These are phyloP conservation scores for Papilio dardanus DNA, from an alignment of 1,140 invertebrate genomes.

Conservation along the genomic window DNA sequence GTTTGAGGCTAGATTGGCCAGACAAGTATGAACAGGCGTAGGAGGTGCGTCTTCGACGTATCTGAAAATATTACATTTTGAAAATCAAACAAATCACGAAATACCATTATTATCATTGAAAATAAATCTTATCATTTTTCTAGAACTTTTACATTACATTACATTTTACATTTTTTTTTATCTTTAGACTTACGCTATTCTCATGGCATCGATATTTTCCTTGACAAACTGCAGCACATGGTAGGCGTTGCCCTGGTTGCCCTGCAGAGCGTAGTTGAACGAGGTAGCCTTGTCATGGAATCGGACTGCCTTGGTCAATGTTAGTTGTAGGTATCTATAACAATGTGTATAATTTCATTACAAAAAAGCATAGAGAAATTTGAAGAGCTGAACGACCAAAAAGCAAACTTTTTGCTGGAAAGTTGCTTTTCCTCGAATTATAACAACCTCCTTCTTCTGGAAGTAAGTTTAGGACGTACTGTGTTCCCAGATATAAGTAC, in stretches of 20 bases:
- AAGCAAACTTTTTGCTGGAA: not conserved
- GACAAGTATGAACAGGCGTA: conserved; percentile 57
- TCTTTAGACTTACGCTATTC: conserved; percentile 62
- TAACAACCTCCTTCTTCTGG: too few relatives aligned
- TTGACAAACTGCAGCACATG: conserved; percentile 66
- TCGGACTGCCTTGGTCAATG: conserved; percentile 61
- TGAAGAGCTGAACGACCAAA: too few relatives aligned
- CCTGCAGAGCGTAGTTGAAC: conserved; percentile 70
- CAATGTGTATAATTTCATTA: not conserved
- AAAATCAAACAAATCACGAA: too few relatives aligned
- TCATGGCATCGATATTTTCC: conserved; percentile 64
- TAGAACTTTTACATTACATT: not conserved
- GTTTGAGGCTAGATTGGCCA: conserved; percentile 67
- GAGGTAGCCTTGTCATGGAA: conserved; percentile 71
- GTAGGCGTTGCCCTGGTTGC: conserved; percentile 61
- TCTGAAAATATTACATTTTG: conserved; percentile 48
- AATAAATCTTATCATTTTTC: too few relatives aligned
- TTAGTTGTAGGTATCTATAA: conserved; percentile 68
- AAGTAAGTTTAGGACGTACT: too few relatives aligned
- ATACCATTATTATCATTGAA: too few relatives aligned
- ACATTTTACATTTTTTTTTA: not conserved
- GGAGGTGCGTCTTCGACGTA: conserved; percentile 69
- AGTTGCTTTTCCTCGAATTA: too few relatives aligned
- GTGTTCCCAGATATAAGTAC: too few relatives aligned
- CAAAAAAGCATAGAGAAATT: too few relatives aligned